Evolutionary conservation across 2,797 vertebrate species (phyloP).

Genomic region (Gymnothorax reevesii): DNA sequence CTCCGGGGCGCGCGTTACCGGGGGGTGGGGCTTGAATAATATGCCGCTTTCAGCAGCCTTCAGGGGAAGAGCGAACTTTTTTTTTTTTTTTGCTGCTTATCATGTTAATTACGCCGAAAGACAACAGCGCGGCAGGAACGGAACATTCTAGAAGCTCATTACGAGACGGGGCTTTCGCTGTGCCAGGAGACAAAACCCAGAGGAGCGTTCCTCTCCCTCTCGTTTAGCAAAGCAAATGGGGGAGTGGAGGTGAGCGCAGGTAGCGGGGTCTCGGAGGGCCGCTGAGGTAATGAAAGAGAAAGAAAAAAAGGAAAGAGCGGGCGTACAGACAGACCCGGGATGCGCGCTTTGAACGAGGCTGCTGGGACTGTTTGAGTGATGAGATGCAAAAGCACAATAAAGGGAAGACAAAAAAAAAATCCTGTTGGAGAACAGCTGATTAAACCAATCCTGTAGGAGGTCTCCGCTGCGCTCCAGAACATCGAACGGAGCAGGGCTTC

Average conservation of each 20-base stretch:
- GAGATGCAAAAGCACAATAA: background rate
- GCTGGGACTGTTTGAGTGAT: constrained; percentile 37
- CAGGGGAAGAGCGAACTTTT: background rate
- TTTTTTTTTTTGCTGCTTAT: background rate
- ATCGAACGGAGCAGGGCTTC: background rate
- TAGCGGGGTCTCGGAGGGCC: constrained; percentile 28
- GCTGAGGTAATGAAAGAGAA: constrained; percentile 39
- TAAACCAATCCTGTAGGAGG: background rate
- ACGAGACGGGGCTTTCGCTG: background rate
- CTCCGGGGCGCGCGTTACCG: background rate
- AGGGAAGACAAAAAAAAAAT: background rate
- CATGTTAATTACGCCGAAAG: background rate
- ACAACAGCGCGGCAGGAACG: background rate
- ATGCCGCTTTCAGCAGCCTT: background rate
- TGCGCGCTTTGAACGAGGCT: constrained; percentile 24
- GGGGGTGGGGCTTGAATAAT: background rate
- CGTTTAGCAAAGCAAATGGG: constrained; percentile 40
- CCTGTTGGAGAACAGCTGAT: constrained; percentile 15
- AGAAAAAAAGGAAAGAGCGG: background rate
- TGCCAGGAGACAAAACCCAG: background rate
- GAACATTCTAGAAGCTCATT: background rate
- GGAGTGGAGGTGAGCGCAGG: constrained; percentile 32
- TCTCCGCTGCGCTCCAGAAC: background rate
- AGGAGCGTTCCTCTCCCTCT: constrained; percentile 13
- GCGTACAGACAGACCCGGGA: background rate